These are phyloP conservation scores for Acanthosepion lycidas DNA, from an alignment of 2,888 invertebrate species.

Conservation along the genomic window DNA sequence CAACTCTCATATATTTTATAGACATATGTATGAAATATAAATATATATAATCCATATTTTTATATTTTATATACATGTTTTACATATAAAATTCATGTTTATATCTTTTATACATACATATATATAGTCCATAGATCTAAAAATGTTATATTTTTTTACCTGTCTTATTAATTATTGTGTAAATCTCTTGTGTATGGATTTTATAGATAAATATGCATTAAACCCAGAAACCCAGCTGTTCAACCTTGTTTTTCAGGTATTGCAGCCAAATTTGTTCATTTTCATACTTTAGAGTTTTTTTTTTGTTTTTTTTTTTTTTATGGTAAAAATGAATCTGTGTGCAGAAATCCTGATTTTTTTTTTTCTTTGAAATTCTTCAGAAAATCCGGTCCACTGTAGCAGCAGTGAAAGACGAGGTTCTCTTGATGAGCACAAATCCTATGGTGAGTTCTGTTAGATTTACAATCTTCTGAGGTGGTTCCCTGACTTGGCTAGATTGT, in stretches of 20 bases:
- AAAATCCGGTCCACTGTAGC: slow-evolving; percentile 23
- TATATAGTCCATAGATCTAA: too few species aligned
- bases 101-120: too few species aligned
- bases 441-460: background rate
- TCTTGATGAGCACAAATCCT: background rate
- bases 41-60: too few species aligned
- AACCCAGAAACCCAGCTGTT: too few species aligned
- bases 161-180: too few species aligned
- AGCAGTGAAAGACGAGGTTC: slow-evolving; percentile 33
- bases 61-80: too few species aligned
- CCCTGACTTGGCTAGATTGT: background rate
- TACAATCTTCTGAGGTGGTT: background rate
- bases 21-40: too few species aligned
- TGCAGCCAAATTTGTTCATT: background rate
- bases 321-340: background rate
- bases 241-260: background rate
- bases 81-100: too few species aligned
- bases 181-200: too few species aligned
- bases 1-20: too few species aligned
- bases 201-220: too few species aligned
- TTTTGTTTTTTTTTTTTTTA: background rate
- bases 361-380: background rate
- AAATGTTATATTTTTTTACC: too few species aligned
- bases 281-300: background rate
- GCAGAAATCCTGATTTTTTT: background rate